Evolutionary conservation across 2,113 vertebrate genomes (phyloP).

Genomic region (Catagonus wagneri): DNA sequence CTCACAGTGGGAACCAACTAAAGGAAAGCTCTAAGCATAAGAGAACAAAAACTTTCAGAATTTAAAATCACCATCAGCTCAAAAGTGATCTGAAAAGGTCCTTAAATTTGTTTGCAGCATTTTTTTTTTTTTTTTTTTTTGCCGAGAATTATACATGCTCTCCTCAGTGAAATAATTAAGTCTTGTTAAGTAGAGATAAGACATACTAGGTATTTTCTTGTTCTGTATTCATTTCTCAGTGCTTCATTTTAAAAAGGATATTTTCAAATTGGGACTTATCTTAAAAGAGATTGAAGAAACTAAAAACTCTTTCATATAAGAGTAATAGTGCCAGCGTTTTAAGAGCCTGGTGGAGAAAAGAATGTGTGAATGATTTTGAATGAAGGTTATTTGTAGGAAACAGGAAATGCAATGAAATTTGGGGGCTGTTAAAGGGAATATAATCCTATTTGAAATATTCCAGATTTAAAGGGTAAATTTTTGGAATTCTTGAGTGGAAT

Average conservation of each 20-base stretch:
- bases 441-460: neutral
- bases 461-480: neutral
- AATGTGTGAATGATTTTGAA: neutral
- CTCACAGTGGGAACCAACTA: neutral
- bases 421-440: neutral
- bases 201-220: neutral
- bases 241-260: neutral
- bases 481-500: slow-evolving; percentile 9
- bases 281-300: neutral
- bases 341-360: slow-evolving; percentile 9
- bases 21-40: neutral
- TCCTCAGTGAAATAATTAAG: neutral
- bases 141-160: neutral
- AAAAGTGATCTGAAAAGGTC: neutral
- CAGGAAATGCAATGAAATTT: neutral
- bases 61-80: neutral
- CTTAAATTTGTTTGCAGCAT: neutral
- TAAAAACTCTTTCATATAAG: neutral
- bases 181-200: neutral
- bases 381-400: neutral
- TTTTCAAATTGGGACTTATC: neutral
- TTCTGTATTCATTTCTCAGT: neutral
- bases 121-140: neutral
- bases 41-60: neutral
- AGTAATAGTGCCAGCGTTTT: neutral